phyloP scores from a whole-genome alignment of 2,888 invertebrate species.

The Lucinisca nassula region DNA sequence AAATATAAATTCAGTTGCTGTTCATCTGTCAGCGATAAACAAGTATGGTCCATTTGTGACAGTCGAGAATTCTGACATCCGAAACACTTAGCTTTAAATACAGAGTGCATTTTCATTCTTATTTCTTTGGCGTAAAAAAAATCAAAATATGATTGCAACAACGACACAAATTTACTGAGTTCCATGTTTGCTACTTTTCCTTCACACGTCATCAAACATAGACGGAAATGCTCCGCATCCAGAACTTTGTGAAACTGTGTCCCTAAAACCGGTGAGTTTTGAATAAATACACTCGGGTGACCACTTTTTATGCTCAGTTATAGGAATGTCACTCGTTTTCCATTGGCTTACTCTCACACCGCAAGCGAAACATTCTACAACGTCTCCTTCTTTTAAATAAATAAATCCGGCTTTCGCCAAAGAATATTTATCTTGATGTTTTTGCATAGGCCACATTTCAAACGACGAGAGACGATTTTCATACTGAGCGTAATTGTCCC shows the following conservation, averaged over 20 bases:
- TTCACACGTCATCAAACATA: not conserved
- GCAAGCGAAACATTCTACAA: constrained; percentile 53
- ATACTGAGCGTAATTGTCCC: constrained; percentile 30
- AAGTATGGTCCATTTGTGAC: constrained; percentile 46
- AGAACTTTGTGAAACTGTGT: not conserved
- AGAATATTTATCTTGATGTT: constrained; percentile 41
- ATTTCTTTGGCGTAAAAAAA: constrained; percentile 54
- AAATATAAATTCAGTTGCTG: constrained; percentile 48
- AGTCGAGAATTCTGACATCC: constrained; percentile 37
- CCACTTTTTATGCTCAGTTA: constrained; percentile 36
- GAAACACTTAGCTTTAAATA: constrained; percentile 38
- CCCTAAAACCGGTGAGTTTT: constrained; percentile 29
- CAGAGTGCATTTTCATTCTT: constrained; percentile 11
- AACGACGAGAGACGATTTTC: constrained; percentile 34
- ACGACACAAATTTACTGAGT: constrained; percentile 11
- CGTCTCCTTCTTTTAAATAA: constrained; percentile 56
- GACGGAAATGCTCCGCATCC: not conserved
- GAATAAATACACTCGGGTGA: constrained; percentile 40
- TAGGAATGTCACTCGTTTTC: constrained; percentile 25
- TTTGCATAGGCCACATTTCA: constrained; percentile 45
- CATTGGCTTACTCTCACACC: constrained; percentile 46
- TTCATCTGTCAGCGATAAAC: constrained; percentile 21
- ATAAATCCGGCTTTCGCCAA: constrained; percentile 48
- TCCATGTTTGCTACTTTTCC: constrained; percentile 26
- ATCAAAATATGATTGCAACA: constrained; percentile 54